Conservation (phyloP, 2,797 vertebrate genomes). For the Crax fasciolata region DNA sequence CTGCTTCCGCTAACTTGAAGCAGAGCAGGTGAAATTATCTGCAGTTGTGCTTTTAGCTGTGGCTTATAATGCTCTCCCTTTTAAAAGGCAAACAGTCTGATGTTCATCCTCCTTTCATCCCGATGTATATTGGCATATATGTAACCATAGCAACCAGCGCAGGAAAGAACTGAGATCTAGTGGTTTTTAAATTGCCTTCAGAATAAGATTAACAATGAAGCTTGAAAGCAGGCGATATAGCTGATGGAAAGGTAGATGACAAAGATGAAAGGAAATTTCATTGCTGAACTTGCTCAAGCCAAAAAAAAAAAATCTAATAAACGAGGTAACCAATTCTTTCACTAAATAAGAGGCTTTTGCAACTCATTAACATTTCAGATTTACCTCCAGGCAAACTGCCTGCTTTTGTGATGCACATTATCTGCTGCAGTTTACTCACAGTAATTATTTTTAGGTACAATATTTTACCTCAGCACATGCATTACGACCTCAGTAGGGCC, state of each 20-base stretch:
- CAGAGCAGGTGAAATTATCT: not conserved
- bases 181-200: conserved; percentile 49
- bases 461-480: not conserved
- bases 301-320: conserved; percentile 9
- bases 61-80: not conserved
- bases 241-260: not conserved
- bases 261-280: conserved; percentile 50
- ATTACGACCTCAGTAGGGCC: not conserved
- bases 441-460: not conserved
- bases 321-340: conserved; percentile 19
- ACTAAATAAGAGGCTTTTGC: conserved; percentile 12
- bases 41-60: conserved; percentile 7
- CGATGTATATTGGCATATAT: conserved; percentile 38
- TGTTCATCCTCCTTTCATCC: conserved; percentile 28
- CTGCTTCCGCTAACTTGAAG: not conserved
- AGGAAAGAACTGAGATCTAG: conserved; percentile 25
- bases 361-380: conserved; percentile 40
- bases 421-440: not conserved
- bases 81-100: not conserved
- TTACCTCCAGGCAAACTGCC: conserved; percentile 8
- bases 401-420: conserved; percentile 5
- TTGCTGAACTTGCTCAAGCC: conserved; percentile 43
- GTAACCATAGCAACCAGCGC: conserved; percentile 55
- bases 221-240: not conserved
- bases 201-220: conserved; percentile 19